Evolutionary conservation across 2,888 invertebrate species (phyloP).

Genomic region (Xanthia togata): DNA sequence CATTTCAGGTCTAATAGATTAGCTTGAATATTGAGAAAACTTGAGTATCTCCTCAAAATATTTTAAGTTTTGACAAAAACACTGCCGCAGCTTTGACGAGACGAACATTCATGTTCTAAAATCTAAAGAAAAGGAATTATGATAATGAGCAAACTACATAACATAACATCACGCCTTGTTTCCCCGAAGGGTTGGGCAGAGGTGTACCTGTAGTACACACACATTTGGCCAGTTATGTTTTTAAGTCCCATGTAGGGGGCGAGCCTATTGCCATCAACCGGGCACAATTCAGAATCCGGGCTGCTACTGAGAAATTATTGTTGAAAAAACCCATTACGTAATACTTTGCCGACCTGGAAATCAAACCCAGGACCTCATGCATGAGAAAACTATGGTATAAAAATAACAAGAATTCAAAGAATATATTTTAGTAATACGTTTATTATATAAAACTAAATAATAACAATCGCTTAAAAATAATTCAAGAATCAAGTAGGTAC

Average conservation of each 20-base stretch:
- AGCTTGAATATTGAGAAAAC: neutral
- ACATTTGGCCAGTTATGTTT: too few species aligned
- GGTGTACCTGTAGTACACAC: too few species aligned
- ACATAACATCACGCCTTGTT: too few species aligned
- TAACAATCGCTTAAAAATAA: constrained; percentile 62
- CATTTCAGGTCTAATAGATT: neutral
- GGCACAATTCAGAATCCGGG: too few species aligned
- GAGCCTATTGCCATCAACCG: too few species aligned
- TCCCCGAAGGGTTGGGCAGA: too few species aligned
- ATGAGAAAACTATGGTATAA: neutral
- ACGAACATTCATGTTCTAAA: neutral
- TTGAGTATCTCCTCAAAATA: neutral
- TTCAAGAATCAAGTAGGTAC: constrained; percentile 5
- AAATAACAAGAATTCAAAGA: neutral
- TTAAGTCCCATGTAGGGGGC: too few species aligned
- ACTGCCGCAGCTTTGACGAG: neutral
- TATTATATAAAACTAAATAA: constrained; percentile 46
- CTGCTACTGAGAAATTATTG: too few species aligned
- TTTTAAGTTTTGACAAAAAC: neutral
- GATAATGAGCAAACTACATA: too few species aligned
- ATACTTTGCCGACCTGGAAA: too few species aligned
- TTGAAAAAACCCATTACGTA: too few species aligned
- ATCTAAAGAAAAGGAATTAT: neutral
- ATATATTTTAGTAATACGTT: constrained; percentile 12
- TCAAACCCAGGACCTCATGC: too few species aligned